phyloP scores from a whole-genome alignment of 2,797 vertebrate genomes.

The Xiphophorus birchmanni region DNA sequence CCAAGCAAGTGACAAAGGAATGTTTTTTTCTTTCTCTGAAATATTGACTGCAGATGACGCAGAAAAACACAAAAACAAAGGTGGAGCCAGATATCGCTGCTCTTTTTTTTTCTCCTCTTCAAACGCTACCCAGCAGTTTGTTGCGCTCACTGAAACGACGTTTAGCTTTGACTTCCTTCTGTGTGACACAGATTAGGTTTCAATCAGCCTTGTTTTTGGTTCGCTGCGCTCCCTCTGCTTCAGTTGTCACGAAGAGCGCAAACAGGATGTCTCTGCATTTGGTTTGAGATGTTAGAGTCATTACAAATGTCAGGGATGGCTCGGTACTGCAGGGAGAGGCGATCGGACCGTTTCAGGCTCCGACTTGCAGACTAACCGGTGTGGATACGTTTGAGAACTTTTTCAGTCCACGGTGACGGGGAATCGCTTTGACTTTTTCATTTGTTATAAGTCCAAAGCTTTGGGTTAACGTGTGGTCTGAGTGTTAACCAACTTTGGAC shows the following conservation, averaged over 20 bases:
- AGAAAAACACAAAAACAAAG: neutral
- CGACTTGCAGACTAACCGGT: neutral
- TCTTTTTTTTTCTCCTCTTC: neutral
- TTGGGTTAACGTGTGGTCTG: neutral
- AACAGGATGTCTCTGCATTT: slow-evolving; percentile 21
- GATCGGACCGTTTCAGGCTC: slow-evolving; percentile 20
- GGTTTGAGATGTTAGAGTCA: slow-evolving; percentile 58
- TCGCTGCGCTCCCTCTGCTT: neutral
- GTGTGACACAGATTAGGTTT: slow-evolving; percentile 1
- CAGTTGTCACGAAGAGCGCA: slow-evolving; percentile 21
- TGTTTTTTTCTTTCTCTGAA: slow-evolving; percentile 23
- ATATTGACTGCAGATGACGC: slow-evolving; percentile 4
- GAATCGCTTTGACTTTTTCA: neutral
- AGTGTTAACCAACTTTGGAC: neutral
- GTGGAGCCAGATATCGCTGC: slow-evolving; percentile 6
- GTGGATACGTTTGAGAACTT: neutral
- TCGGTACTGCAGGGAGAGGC: slow-evolving; percentile 42
- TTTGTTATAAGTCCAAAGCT: neutral
- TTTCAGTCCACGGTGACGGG: neutral
- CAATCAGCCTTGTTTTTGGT: slow-evolving; percentile 2
- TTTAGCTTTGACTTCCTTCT: slow-evolving; percentile 2
- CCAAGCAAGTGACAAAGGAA: slow-evolving; percentile 26
- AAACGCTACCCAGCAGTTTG: neutral
- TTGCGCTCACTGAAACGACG: neutral
- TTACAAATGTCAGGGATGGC: slow-evolving; percentile 69